These are phyloP conservation scores for Metopia argyrocephala DNA, from an alignment of 2,888 invertebrate genomes.

Conservation along the genomic window DNA sequence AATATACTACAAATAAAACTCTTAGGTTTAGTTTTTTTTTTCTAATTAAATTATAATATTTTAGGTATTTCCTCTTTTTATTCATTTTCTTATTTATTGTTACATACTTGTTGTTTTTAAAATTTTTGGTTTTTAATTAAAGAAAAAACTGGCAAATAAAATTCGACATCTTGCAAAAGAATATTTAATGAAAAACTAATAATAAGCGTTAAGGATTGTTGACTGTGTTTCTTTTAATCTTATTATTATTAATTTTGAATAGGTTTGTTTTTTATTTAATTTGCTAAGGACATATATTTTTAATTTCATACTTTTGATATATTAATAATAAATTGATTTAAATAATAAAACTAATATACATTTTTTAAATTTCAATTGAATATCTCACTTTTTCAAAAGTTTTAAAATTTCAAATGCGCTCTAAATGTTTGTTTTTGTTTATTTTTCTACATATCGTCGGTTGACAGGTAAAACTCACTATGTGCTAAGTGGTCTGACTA, in stretches of 20 bases:
- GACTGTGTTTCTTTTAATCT: constrained; percentile 14
- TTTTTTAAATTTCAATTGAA: constrained; percentile 4
- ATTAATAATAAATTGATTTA: constrained; percentile 53
- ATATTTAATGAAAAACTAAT: constrained; percentile 41
- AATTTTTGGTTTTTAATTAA: constrained; percentile 14
- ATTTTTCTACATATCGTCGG: too few species aligned
- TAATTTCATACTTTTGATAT: constrained; percentile 55
- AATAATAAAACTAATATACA: constrained; percentile 52
- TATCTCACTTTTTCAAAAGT: not conserved
- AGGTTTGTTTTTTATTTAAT: constrained; percentile 37
- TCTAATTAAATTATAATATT: constrained; percentile 60
- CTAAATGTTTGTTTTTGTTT: too few species aligned
- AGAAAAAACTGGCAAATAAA: constrained; percentile 38
- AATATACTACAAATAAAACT: constrained; percentile 20
- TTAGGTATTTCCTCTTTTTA: constrained; percentile 50
- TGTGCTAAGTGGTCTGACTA: too few species aligned
- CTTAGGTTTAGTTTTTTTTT: constrained; percentile 20
- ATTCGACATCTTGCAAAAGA: constrained; percentile 9
- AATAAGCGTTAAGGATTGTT: constrained; percentile 44
- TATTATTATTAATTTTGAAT: constrained; percentile 7
- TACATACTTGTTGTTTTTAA: constrained; percentile 29
- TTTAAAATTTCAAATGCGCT: not conserved
- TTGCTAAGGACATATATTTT: constrained; percentile 62
- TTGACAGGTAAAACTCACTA: too few species aligned
- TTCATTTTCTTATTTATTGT: constrained; percentile 53